Base-by-base conservation (phyloP, 2,113 vertebrate genomes). In the Penelope pileata region DNA sequence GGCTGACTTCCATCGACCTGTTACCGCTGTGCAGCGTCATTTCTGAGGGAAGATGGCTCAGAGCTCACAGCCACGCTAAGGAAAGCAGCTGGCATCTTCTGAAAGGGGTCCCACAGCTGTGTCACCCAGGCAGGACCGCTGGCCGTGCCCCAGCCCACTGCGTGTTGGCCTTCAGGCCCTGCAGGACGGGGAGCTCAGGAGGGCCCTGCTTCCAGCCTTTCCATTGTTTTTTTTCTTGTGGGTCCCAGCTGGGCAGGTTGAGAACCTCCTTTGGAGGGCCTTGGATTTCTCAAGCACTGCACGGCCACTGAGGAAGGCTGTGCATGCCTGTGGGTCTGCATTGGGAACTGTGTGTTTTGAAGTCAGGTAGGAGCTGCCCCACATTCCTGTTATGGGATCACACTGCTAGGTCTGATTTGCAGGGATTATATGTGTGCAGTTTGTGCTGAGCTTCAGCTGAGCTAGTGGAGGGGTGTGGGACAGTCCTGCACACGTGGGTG, bases 371-470 rank as follows among this genome's bases (percentile, higher is more conserved):
- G 48, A 67, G 19, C 38, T 54, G 34, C 26, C 36, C 36, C 4
- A 7, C 6, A 0, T 60, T 64, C 54, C 73, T 0, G 0, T 5
- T 17, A 26, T 29, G 34, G 34, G 32, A 17, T n/a, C n/a, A 3
- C 23, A 5, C 54, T 17, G 8, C 0, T 24, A 60, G 59, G 12
- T 60, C 60, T 63, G 27, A 53, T 77, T 83, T 58, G 17, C 6
- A 1, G 6, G 8, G 58, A 7, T 53, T 56, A 14, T 68, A 10
- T 8, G 1, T 6, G 5, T 81, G 40, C 21, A 24, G 23, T 56
- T 73, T 79, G 38, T 76, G 72, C 77, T 80, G 63, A 77, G 36
- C 29, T 67, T 48, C 9, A 26, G n/a, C 60, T 17, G 30, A 69
- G 63, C 24, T n/a, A 36, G 1, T 18, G 4, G 32, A 47, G 62